Conservation (phyloP, 2,113 vertebrate species). For the Octodon degus region DNA sequence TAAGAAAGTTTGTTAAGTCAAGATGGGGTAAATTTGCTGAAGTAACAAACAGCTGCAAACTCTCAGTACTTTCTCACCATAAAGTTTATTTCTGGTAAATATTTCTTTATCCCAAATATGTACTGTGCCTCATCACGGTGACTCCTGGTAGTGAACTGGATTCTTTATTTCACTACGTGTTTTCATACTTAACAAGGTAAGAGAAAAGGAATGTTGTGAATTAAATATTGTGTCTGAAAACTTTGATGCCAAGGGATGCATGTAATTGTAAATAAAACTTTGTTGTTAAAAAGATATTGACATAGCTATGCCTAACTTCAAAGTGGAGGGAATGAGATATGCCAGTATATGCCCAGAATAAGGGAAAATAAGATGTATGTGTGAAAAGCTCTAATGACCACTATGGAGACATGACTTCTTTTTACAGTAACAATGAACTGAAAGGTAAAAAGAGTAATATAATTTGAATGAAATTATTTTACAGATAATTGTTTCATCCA, state of each 20-base stretch:
- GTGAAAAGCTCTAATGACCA: slow-evolving; percentile 41
- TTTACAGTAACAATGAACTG: slow-evolving; percentile 10
- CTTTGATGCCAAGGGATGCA: neutral
- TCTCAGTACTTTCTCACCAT: neutral
- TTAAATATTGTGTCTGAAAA: neutral
- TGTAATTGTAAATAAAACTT: slow-evolving; percentile 43
- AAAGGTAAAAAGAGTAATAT: slow-evolving; percentile 59
- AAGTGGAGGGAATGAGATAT: neutral
- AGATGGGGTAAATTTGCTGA: slow-evolving; percentile 7
- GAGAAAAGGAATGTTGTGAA: neutral
- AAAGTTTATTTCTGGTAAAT: slow-evolving; percentile 46
- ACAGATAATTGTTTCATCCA: slow-evolving; percentile 56
- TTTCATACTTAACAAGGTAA: neutral
- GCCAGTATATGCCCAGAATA: neutral
- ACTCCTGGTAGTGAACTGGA: neutral
- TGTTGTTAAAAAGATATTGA: neutral
- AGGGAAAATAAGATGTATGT: neutral
- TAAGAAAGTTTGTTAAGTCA: neutral
- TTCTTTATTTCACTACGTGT: neutral
- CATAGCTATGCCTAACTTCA: neutral
- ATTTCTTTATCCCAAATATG: slow-evolving; percentile 32
- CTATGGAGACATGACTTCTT: neutral
- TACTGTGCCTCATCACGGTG: neutral
- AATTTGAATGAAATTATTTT: slow-evolving; percentile 71
- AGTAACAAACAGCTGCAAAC: neutral